Evolutionary conservation across 2,797 vertebrate species (phyloP), one percentile per base, ranked within the genome.

Genomic region (Acestrorhynchus altus): DNA sequence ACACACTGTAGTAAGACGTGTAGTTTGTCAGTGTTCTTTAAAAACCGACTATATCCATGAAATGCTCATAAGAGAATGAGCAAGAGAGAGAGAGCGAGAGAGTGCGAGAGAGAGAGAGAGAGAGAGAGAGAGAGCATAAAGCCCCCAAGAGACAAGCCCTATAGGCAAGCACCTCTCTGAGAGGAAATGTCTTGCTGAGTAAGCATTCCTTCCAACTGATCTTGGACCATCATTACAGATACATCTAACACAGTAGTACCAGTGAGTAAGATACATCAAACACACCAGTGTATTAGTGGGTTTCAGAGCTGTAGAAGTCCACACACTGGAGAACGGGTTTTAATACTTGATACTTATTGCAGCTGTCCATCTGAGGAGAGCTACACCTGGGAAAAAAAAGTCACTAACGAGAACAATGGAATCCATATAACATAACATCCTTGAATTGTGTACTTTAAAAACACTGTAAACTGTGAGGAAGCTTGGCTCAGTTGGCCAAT

Each of bases 221-320:
- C 61, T n/a, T 46, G 1, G 24, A n/a, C 18, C 22, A 67, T 57
- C 51, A 35, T 56, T 56, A 67, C 11, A 56, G 73, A 52, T 26
- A 28, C 24, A 57, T 26, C 54, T 26, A 57, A 13, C 11, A 46
- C 46, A 6, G 46, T 49, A 49, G 16, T 4, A 15, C 12, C 46
- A 49, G 11, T 2, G 12, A 20, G 24, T 26, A 2, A 35, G 31
- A 35, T 6, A 35, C 31, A 35, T 35, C 31, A 35, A 35, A 35
- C 31, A 35, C 47, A 18, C 15, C 20, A 52, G 18, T n/a, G n/a
- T 1, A 20, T 7, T 6, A 18, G 11, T 2, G 12, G 52, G 24
- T 26, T 4, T 56, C 22, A 57, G 54, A 57, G 22, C 54, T 26
- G 54, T 57, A 26, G 54, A 11, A 26, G 22, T 10, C n/a, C n/a